These are phyloP conservation scores for Lamellibrachia columna DNA, from an alignment of 2,888 invertebrate species.

Conservation along the genomic window DNA sequence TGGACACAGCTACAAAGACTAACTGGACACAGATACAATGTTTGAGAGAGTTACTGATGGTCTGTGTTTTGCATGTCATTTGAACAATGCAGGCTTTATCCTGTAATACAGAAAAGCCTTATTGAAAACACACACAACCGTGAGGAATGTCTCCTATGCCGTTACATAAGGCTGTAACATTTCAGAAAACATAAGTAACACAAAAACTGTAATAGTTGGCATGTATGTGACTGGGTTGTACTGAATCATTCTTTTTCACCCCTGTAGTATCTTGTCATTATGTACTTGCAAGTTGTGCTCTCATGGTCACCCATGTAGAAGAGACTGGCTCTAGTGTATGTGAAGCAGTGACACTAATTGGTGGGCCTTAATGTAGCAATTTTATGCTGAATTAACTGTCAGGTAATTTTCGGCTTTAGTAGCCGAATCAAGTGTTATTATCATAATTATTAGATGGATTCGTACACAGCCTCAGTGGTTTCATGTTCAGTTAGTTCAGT, in stretches of 20 bases:
- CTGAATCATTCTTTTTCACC: not conserved
- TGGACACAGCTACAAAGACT: not conserved
- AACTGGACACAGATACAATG: not conserved
- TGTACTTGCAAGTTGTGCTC: not conserved
- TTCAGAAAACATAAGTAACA: not conserved
- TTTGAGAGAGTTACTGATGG: not conserved
- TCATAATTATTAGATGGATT: constrained; percentile 1
- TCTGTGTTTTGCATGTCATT: not conserved
- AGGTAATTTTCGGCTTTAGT: not conserved
- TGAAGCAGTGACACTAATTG: not conserved
- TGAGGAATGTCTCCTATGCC: not conserved
- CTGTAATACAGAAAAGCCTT: not conserved
- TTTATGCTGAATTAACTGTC: not conserved
- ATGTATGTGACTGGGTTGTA: not conserved
- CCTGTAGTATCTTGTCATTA: not conserved
- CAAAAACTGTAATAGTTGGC: not conserved
- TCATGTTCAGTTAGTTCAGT: not conserved
- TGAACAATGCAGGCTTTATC: not conserved
- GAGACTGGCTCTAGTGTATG: not conserved
- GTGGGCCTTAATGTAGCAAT: not conserved
- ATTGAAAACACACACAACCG: not conserved
- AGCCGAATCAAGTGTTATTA: not conserved
- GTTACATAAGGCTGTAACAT: not conserved
- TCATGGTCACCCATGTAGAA: not conserved
- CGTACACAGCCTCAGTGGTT: not conserved